Evolutionary conservation across 2,888 invertebrate species (phyloP).

Genomic region (Eupeodes latifasciatus): DNA sequence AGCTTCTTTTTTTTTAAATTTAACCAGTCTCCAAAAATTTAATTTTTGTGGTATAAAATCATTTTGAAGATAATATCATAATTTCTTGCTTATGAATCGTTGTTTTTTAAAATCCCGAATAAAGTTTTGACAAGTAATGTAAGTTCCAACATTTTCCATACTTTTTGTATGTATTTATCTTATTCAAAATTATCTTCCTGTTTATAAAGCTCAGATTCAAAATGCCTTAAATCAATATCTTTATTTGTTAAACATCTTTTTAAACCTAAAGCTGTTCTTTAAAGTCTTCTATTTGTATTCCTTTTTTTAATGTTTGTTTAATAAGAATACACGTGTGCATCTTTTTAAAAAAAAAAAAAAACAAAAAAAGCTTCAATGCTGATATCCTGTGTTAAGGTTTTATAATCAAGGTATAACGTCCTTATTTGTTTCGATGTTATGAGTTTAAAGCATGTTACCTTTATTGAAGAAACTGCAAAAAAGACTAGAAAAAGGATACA

Average conservation of each 20-base stretch:
- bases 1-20: too few relatives aligned
- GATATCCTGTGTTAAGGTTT: slow-evolving; percentile 21
- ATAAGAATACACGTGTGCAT: not conserved
- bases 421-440: slow-evolving; percentile 31
- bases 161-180: too few relatives aligned
- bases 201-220: too few relatives aligned
- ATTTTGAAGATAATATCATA: too few relatives aligned
- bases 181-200: too few relatives aligned
- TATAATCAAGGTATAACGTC: slow-evolving; percentile 27
- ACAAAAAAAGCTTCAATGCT: not conserved
- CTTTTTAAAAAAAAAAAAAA: not conserved
- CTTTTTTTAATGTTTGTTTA: not conserved
- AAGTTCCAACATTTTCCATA: too few relatives aligned
- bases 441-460: slow-evolving; percentile 31
- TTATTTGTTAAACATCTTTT: not conserved
- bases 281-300: not conserved
- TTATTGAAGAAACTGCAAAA: slow-evolving; percentile 6
- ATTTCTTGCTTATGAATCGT: too few relatives aligned
- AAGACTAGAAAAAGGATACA: slow-evolving; percentile 15
- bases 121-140: too few relatives aligned
- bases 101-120: too few relatives aligned
- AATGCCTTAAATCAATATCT: not conserved
- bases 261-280: not conserved
- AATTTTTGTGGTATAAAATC: too few relatives aligned
- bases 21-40: too few relatives aligned